Base-by-base conservation (phyloP, 2,888 invertebrate species). In the Drosophila mimetica region DNA sequence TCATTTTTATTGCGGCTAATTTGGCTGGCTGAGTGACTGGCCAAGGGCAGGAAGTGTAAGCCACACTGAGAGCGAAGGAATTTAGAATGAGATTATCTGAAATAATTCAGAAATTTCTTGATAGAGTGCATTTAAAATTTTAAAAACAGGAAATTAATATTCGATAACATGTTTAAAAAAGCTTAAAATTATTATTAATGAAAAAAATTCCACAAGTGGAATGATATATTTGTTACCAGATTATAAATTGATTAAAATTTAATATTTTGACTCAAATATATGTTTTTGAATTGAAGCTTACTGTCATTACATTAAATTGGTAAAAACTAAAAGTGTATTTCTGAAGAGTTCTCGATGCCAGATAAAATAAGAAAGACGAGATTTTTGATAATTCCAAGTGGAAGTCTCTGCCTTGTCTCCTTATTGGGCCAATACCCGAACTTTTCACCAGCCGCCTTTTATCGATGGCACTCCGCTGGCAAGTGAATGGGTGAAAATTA, bases 1-100 rank as follows among this genome's bases (percentile, higher is more conserved):
- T 36, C 11, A 28, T 22, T 60, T 64, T 64, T 53, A 53, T 82
- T 76, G 77, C 51, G 78, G 71, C 84, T 83, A 74, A 81, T 83
- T 83, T 80, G 76, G 58, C 65, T 48, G 41, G 54, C 69, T 64
- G 66, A 30, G 46, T 75, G 73, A 36, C 67, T 18, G 25, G 18
- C 20, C 25, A 51, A 64, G 53, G 57, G 51, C 39, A 46, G 30
- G 25, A 32, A 44, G 34, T 36, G 14, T 11, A 5, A 18, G 52
- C 13, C 36, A 48, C 67, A 67, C 58, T 39, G 47, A 47, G 44
- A 37, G n/a, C n/a, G 4, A 39, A 39, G 18, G 8, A 18, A 11
- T 16, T 9, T 11, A 16, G 30, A 30, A 11, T 4, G 11, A 30
- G 30, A 30, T 30, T 11, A 11, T 30, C 28, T 9, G 28, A 30